phyloP scores from a whole-genome alignment of 2,113 vertebrate species.

The Sakesphorus luctuosus region DNA sequence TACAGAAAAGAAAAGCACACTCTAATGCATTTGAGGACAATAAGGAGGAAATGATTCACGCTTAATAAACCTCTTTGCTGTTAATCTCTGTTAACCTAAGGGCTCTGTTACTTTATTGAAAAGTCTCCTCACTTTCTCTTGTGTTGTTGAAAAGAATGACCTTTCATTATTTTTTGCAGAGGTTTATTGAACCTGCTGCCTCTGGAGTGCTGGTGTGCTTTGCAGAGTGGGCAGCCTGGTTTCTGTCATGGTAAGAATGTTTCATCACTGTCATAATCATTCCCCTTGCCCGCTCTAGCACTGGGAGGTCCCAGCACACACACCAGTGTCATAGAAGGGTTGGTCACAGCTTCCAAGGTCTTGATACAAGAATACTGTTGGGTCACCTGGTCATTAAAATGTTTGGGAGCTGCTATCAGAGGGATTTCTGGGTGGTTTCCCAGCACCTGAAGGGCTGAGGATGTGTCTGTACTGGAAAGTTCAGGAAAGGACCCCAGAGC shows the following conservation, averaged over 20 bases:
- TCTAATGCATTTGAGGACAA: conserved; percentile 43
- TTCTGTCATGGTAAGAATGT: fast-evolving
- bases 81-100: conserved; percentile 60
- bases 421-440: not conserved
- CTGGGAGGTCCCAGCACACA: not conserved
- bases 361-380: not conserved
- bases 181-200: not conserved
- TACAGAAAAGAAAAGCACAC: conserved; percentile 9
- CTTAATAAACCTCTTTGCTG: conserved; percentile 54
- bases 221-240: not conserved
- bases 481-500: not conserved
- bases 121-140: not conserved
- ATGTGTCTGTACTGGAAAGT: not conserved
- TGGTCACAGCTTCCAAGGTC: not conserved
- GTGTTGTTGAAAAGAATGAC: not conserved
- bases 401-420: not conserved
- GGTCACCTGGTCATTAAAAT: not conserved
- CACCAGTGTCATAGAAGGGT: fast-evolving
- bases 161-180: not conserved
- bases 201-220: not conserved
- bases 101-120: not conserved
- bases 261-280: not conserved
- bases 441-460: not conserved
- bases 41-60: conserved; percentile 63
- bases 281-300: fast-evolving